Base-by-base conservation (phyloP, 2,797 vertebrate genomes). In the Phoeniculus purpureus region DNA sequence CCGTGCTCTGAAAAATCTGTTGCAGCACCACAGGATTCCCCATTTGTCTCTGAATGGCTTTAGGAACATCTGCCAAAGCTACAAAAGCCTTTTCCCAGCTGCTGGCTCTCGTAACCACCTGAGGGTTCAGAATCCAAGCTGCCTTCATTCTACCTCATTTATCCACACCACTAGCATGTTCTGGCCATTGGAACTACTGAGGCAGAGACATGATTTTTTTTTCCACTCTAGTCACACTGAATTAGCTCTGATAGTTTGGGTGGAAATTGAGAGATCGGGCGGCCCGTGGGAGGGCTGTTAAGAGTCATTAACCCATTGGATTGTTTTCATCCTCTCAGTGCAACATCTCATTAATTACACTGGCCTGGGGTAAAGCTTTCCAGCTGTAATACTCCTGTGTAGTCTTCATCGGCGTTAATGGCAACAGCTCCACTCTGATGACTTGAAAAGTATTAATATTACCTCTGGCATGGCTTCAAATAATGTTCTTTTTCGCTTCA, bases 381-480 rank as follows among this genome's bases (percentile, higher is more conserved):
- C 58, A 84, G 40, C 84, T n/a, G 20, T 21, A 14, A 55, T 26
- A 86, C 5, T 9, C 15, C 23, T 47, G 55, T 0, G 4, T 27
- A 82, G 15, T 16, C 37, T 83, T 67, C 34, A 79, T 51, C 40
- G 65, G 34, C n/a, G 58, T 51, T 68, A 89, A 87, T 14, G 10
- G 26, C 31, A 75, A 50, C 8, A 90, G 32, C 40, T 84, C 56
- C 34, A 34, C 17, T 65, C 16, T 34, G 15, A 56, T 29, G 55
- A 6, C 31, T 78, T 75, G 43, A 82, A 80, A 90, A 66, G 16
- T 51, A 31, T 32, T 81, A 65, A 34, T 55, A 64, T 90, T 97
- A 99, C 99, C 98, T 99, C 98, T 50, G 99, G 99, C 95, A 99
- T 99, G 87, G 97, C 97, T 95, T 99, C 98, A 97, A 98, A 98